Base-by-base conservation (phyloP, 2,797 vertebrate genomes). In the Schizothorax lantsangensis region DNA sequence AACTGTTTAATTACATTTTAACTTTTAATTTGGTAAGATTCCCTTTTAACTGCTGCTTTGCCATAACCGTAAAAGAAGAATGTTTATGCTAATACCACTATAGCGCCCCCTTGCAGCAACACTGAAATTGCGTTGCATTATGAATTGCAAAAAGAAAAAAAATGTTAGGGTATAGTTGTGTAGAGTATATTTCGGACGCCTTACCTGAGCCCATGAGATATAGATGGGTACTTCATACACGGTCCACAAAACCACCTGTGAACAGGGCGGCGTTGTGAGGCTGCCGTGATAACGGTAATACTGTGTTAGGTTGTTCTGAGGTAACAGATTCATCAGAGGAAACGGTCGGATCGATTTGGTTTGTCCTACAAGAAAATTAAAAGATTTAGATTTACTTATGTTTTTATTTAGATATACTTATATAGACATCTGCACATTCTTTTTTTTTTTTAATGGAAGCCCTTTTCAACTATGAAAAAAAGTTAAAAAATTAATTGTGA, bases 251-350 rank as follows among this genome's bases (percentile, higher is more conserved):
- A 97, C 97, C 0, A 81, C 93, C 52, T 96, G 95, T 0, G 95
- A 94, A 78, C 97, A 98, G 6, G 95, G 95, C 0, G 97, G 97
- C 0, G 95, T 98, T 89, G 97, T 98, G 88, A 97, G 95, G 83
- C 97, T 97, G 82, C 97, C 96, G 0, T 94, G 91, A 59, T 98
- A 97, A 82, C 96, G 94, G 89, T 96, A 97, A 92, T 96, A 97
- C 90, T 94, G 89, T 0, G 93, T 94, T 81, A 98, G 93, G 30
- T 85, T 92, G 19, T 86, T 26, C 0, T 90, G n/a, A 0, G 96
- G 97, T 84, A 97, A 93, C 12, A 98, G 94, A 2, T 90, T 94
- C 87, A 95, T 90, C 91, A 97, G 92, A 0, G 94, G 94, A 88
- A 98, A 98, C 0, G 97, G 96, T 82, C 91, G 92, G 33, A 96